Evolutionary conservation across 2,888 invertebrate genomes (phyloP).

Genomic region (Acronicta aceris): DNA sequence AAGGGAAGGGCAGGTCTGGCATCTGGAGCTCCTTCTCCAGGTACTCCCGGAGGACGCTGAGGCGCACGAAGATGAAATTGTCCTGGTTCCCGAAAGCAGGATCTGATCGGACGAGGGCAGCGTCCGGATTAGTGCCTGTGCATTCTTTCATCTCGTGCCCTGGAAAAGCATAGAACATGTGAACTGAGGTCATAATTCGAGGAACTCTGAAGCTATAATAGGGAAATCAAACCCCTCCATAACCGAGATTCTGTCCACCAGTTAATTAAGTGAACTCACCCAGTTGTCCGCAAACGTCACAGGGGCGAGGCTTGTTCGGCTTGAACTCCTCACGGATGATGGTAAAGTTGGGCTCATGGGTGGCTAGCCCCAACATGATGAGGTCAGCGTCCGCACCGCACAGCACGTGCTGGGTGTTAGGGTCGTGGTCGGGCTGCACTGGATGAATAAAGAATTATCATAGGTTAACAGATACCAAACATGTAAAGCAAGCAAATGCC

Average conservation of each 20-base stretch:
- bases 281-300: slow-evolving; percentile 97
- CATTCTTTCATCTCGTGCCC: slow-evolving; percentile 99
- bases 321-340: slow-evolving; percentile 99
- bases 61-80: slow-evolving; percentile 97
- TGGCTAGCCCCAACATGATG: slow-evolving; percentile 99
- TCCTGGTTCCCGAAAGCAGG: slow-evolving; percentile 92
- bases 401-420: slow-evolving; percentile 98
- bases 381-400: slow-evolving; percentile 99
- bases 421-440: slow-evolving; percentile 98
- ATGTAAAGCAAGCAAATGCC: no score
- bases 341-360: slow-evolving; percentile 99
- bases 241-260: no score
- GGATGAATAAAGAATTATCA: slow-evolving; percentile 36
- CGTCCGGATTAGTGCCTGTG: slow-evolving; percentile 91
- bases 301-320: slow-evolving; percentile 98
- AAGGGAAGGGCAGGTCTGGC: slow-evolving; percentile 97
- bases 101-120: slow-evolving; percentile 89
- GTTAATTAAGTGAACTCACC: slow-evolving; percentile 75
- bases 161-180: slow-evolving; percentile 68
- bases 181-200: no score
- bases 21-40: slow-evolving; percentile 96
- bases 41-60: slow-evolving; percentile 98
- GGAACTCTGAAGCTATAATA: no score
- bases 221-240: no score
- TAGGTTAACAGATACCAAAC: no score